These are phyloP conservation scores for Macrochelys suwanniensis DNA, from an alignment of 2,797 vertebrate species.

Conservation along the genomic window DNA sequence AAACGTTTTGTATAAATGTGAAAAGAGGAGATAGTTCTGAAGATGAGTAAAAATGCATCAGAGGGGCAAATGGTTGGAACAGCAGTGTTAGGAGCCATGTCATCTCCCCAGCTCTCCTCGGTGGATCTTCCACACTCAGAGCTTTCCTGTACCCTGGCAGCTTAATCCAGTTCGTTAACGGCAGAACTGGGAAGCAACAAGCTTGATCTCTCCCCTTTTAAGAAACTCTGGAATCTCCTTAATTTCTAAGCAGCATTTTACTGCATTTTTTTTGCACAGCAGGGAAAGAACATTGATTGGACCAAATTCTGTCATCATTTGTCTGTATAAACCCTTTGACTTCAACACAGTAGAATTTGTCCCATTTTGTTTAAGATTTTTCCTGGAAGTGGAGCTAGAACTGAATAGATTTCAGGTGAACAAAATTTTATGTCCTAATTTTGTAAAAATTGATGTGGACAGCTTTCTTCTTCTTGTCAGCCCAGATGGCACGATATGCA, in stretches of 20 bases:
- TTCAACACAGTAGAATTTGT: neutral
- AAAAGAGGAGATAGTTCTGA: neutral
- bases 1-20: neutral
- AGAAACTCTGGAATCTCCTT: neutral
- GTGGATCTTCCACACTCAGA: neutral
- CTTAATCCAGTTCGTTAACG: neutral
- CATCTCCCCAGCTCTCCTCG: neutral
- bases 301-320: neutral
- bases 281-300: neutral
- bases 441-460: neutral
- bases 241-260: fast-evolving
- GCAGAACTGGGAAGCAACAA: neutral
- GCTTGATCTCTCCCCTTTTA: neutral
- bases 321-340: neutral
- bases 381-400: neutral
- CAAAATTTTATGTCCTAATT: neutral
- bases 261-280: neutral
- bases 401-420: neutral
- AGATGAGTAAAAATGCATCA: neutral
- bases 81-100: neutral
- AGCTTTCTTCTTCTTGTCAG: neutral
- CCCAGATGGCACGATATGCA: neutral
- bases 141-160: neutral
- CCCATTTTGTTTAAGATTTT: neutral
- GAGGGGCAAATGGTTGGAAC: neutral